phyloP scores from a whole-genome alignment of 2,888 invertebrate species.

The Synergus laeviventris region DNA sequence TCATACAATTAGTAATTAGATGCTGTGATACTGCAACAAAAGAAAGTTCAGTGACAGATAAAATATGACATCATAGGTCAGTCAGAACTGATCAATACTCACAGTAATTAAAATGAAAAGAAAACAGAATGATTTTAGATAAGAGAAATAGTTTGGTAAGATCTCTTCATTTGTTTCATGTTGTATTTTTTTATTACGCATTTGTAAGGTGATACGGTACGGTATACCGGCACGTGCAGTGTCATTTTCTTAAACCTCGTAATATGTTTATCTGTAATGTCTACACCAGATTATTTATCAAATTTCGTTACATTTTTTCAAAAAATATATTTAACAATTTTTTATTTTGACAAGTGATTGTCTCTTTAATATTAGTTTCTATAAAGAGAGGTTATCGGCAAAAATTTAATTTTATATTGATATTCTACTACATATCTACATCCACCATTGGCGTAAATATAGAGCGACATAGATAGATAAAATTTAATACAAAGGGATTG shows the following conservation, averaged over 20 bases:
- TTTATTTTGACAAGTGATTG: not conserved
- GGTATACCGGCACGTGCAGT: no score
- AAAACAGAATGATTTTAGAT: not conserved
- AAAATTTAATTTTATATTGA: not conserved
- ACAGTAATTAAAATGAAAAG: not conserved
- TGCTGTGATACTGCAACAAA: not conserved
- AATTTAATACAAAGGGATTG: constrained; percentile 6
- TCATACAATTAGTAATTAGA: not conserved
- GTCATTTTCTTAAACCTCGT: no score
- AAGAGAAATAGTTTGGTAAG: not conserved
- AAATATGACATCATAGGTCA: not conserved
- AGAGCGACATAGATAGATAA: not conserved
- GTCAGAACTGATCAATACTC: not conserved
- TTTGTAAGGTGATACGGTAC: no score
- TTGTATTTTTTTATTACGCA: no score
- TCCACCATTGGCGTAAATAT: not conserved
- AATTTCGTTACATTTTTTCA: no score
- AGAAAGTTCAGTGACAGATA: constrained; percentile 4
- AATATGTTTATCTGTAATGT: no score
- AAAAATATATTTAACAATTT: no score
- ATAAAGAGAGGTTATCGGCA: not conserved
- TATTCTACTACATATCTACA: constrained; percentile 14
- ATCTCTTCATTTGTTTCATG: no score
- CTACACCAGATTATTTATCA: no score
- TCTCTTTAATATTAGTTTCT: constrained; percentile 7